phyloP scores from a whole-genome alignment of 2,888 invertebrate genomes.

The Electrophaes corylata region DNA sequence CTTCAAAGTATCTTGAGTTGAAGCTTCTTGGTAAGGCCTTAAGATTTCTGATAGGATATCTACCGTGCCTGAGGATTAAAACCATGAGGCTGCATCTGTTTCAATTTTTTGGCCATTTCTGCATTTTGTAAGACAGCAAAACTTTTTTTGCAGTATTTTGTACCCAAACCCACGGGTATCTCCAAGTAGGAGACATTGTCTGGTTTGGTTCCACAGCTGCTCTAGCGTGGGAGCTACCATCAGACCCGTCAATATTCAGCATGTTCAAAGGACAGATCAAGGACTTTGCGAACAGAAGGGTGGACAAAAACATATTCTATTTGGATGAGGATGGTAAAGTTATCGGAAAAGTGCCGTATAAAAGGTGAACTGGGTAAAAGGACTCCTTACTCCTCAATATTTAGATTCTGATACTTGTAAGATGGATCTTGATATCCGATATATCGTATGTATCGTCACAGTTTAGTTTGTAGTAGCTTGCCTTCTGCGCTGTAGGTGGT shows the following conservation, averaged over 20 bases:
- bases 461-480: no score
- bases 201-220: constrained; percentile 90
- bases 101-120: no score
- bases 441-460: no score
- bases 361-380: constrained; percentile 61
- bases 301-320: constrained; percentile 63
- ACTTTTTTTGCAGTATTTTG: constrained; percentile 82
- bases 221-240: constrained; percentile 90
- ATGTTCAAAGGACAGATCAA: constrained; percentile 56
- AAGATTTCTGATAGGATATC: no score
- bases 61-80: no score
- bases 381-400: no score
- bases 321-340: constrained; percentile 67
- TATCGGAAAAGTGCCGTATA: constrained; percentile 63
- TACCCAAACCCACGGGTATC: constrained; percentile 84
- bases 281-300: constrained; percentile 49
- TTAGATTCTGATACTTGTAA: no score
- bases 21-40: no score
- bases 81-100: no score
- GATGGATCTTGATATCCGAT: no score
- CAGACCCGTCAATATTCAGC: constrained; percentile 73
- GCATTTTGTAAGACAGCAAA: neutral
- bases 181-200: constrained; percentile 84
- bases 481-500: no score
- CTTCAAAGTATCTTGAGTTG: no score